Percentiles rank a stretch among this genome's conserved stretches.
Evolutionary conservation across 2,797 vertebrate genomes (phyloP).

Genomic region (Sebastes minor): DNA sequence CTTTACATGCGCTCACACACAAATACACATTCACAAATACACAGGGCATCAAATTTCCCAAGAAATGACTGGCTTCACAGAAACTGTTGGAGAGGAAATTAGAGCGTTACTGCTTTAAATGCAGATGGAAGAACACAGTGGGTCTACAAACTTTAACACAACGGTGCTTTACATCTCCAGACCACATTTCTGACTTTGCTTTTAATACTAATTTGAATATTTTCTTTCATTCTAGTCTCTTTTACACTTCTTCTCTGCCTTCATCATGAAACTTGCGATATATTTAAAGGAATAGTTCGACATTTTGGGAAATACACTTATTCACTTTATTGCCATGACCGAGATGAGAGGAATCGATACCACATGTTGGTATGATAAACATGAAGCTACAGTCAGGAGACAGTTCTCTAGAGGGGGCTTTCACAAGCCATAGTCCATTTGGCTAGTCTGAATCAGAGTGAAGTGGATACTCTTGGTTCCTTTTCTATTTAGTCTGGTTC

Average conservation of each 20-base stretch:
- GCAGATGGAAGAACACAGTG: not conserved
- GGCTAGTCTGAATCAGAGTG: too few species aligned
- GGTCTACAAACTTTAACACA: not conserved
- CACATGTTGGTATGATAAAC: not conserved
- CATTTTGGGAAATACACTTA: not conserved
- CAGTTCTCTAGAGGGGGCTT: too few species aligned
- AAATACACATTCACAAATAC: not conserved
- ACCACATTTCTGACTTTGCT: not conserved
- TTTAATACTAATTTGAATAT: not conserved
- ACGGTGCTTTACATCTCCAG: not conserved
- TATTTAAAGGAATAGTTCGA: not conserved
- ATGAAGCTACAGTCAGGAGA: not conserved
- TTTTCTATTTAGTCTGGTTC: too few species aligned
- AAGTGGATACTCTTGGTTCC: too few species aligned
- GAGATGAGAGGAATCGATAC: not conserved
- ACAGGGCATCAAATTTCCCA: not conserved
- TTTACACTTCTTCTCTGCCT: not conserved
- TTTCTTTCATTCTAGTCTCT: not conserved
- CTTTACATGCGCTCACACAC: not conserved
- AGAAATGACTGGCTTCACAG: conserved; percentile 13
- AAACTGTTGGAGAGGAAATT: conserved; percentile 41
- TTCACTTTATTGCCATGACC: not conserved
- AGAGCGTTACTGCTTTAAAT: conserved; percentile 36
- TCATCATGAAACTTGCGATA: not conserved
- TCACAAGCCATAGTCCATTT: too few species aligned